A percentile compares a stretch with the other conserved stretches of the same genome.
These are phyloP conservation scores for Hirtodrosophila duncani DNA, from an alignment of 2,888 invertebrate genomes.

Conservation along the genomic window DNA sequence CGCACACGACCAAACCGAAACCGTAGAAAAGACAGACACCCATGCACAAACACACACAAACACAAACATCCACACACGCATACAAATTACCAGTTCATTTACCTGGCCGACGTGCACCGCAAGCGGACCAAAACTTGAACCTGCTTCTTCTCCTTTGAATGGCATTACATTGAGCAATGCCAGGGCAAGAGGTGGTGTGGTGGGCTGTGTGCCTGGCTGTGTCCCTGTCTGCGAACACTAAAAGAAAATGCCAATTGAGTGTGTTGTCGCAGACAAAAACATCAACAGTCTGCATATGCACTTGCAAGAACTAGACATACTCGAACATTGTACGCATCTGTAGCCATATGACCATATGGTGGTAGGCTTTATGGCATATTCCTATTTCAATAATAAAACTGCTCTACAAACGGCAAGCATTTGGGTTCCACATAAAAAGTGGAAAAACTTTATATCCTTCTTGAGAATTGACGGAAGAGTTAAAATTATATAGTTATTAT, in stretches of 20 bases:
- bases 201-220: slow-evolving; percentile 10
- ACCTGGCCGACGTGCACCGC: slow-evolving; percentile 57
- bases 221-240: slow-evolving; percentile 40
- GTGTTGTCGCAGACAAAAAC: slow-evolving; percentile 27
- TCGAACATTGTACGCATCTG: slow-evolving; percentile 13
- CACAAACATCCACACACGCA: slow-evolving; percentile 15
- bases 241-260: slow-evolving; percentile 60
- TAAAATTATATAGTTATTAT: too few species aligned
- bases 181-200: too few species aligned
- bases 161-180: too few species aligned
- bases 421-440: too few species aligned
- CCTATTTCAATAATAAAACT: too few species aligned
- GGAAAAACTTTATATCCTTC: too few species aligned
- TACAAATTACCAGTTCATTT: slow-evolving; percentile 59
- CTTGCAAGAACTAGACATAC: slow-evolving; percentile 10
- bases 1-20: slow-evolving; percentile 33
- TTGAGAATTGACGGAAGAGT: too few species aligned
- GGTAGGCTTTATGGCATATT: too few species aligned
- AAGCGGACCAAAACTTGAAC: slow-evolving; percentile 33
- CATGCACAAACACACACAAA: slow-evolving; percentile 6
- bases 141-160: too few species aligned
- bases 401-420: too few species aligned
- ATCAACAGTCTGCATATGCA: slow-evolving; percentile 42
- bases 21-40: slow-evolving; percentile 14
- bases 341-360: slow-evolving; percentile 1